Percentiles rank a stretch among this genome's conserved stretches.
phyloP scores from a whole-genome alignment of 2,888 invertebrate species.

The Phalangium opilio region DNA sequence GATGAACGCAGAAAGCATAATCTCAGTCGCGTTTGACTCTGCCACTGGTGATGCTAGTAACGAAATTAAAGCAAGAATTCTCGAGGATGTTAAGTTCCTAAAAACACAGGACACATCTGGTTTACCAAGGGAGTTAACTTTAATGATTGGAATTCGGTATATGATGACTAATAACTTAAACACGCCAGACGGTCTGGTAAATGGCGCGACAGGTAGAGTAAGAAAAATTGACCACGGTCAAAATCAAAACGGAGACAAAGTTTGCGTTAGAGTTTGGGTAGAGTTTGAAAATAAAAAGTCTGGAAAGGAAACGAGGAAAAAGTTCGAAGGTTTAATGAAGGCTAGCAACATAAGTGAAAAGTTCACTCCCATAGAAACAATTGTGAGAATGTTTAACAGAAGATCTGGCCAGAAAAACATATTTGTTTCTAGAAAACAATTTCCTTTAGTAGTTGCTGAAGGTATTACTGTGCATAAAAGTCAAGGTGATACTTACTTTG shows the following conservation, averaged over 20 bases:
- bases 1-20: no score
- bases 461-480: slow-evolving; percentile 20
- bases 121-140: neutral
- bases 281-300: neutral
- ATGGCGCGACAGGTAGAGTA: slow-evolving; percentile 17
- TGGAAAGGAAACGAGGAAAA: neutral
- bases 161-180: slow-evolving; percentile 18
- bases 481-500: slow-evolving; percentile 15
- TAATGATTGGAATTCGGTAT: slow-evolving; percentile 10
- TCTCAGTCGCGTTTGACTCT: no score
- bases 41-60: no score
- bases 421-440: slow-evolving; percentile 12
- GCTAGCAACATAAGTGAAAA: neutral
- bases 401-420: neutral
- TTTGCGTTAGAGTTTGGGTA: no score
- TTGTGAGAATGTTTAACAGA: neutral
- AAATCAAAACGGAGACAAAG: no score
- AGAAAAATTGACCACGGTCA: slow-evolving; percentile 2
- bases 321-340: neutral
- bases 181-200: slow-evolving; percentile 13
- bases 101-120: neutral
- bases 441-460: slow-evolving; percentile 19
- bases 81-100: no score
- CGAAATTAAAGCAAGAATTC: no score
- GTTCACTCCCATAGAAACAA: slow-evolving; percentile 1